Percentiles rank a stretch among this genome's conserved stretches.
Evolutionary conservation across 2,797 vertebrate species (phyloP).

Genomic region (Gymnothorax javanicus): DNA sequence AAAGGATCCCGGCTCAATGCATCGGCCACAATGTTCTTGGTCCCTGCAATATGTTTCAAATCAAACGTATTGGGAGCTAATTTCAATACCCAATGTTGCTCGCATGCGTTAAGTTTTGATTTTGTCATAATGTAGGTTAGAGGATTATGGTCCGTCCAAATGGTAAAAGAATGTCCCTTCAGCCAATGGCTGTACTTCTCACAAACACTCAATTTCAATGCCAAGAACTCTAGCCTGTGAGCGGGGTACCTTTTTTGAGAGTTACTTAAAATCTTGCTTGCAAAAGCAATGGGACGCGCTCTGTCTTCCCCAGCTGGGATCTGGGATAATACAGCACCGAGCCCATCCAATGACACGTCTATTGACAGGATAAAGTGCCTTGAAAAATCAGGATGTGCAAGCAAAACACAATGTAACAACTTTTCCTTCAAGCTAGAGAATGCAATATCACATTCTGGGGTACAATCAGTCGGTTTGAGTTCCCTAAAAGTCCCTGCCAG

Average conservation of each 20-base stretch:
- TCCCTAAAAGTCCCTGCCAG: not conserved
- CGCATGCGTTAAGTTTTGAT: too few relatives aligned
- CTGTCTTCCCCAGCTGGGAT: not conserved
- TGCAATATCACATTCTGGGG: too few relatives aligned
- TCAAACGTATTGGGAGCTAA: constrained; percentile 40
- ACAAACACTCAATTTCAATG: too few relatives aligned
- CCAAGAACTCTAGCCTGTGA: not conserved
- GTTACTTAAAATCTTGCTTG: not conserved
- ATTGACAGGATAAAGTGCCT: too few relatives aligned
- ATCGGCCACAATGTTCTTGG: constrained; percentile 43
- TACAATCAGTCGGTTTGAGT: not conserved
- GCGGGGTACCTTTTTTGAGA: not conserved
- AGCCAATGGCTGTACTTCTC: too few relatives aligned
- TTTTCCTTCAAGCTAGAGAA: too few relatives aligned
- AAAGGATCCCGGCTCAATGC: constrained; percentile 38
- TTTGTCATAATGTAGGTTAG: not conserved
- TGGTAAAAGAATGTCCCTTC: too few relatives aligned
- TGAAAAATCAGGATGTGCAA: too few relatives aligned
- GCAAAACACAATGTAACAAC: too few relatives aligned
- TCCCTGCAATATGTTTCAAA: constrained; percentile 38
- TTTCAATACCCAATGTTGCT: too few relatives aligned
- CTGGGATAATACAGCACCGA: not conserved
- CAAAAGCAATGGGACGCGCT: not conserved
- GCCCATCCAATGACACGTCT: not conserved
- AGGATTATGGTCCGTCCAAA: too few relatives aligned